Evolutionary conservation across 2,113 vertebrate species (phyloP).

Genomic region (Albula goreensis): DNA sequence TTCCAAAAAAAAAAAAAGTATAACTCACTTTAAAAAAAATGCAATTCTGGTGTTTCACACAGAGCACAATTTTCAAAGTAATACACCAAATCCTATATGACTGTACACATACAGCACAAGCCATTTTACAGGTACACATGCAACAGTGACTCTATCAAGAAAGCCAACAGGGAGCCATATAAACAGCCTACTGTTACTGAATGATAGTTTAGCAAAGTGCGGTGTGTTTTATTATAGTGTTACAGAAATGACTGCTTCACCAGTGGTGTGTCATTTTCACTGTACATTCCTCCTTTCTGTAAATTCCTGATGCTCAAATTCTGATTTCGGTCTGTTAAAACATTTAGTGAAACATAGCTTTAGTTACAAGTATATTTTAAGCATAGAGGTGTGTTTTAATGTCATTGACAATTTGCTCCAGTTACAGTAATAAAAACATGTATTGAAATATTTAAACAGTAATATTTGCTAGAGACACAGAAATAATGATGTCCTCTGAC

Average conservation of each 20-base stretch:
- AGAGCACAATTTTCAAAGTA: background rate
- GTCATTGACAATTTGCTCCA: background rate
- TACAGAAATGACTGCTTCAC: background rate
- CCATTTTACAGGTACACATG: background rate
- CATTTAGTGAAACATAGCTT: background rate
- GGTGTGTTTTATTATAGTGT: background rate
- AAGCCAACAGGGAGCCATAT: background rate
- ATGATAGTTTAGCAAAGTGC: background rate
- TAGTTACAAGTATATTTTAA: background rate
- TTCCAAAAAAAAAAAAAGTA: background rate
- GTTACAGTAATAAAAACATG: background rate
- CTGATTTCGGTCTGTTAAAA: background rate
- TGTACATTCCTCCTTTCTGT: background rate
- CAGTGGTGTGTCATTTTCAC: background rate
- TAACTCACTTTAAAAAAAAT: background rate
- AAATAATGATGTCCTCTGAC: too few relatives aligned
- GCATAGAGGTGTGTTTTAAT: background rate
- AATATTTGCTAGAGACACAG: too few relatives aligned
- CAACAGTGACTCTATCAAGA: constrained; percentile 1
- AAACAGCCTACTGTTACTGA: background rate
- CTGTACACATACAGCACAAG: background rate
- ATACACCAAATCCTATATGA: background rate
- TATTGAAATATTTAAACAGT: background rate
- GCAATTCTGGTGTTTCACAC: background rate
- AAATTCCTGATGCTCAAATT: background rate